phyloP scores from a whole-genome alignment of 2,888 invertebrate species.

The Thumatha senex region DNA sequence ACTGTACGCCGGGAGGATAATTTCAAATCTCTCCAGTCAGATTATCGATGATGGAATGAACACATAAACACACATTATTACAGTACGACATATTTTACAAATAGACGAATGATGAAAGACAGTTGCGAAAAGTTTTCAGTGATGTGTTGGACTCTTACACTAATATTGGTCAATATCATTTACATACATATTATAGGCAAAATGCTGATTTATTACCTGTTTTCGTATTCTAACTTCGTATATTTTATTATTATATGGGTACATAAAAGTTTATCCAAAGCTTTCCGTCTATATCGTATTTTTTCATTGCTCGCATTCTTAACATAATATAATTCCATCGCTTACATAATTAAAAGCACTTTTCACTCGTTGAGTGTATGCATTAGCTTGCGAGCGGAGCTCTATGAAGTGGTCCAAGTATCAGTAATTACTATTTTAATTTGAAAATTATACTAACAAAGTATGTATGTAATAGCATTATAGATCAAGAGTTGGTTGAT shows the following conservation, averaged over 20 bases:
- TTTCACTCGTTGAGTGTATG: neutral
- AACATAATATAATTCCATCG: neutral
- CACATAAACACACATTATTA: no score
- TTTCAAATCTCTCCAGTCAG: no score
- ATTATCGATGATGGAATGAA: no score
- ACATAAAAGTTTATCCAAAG: neutral
- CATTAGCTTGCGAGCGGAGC: neutral
- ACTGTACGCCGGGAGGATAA: no score
- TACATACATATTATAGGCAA: constrained; percentile 3
- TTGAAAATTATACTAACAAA: neutral
- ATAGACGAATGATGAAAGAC: constrained; percentile 1
- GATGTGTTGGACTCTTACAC: constrained; percentile 5
- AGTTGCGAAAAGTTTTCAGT: constrained; percentile 7
- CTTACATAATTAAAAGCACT: neutral
- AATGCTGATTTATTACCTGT: constrained; percentile 3
- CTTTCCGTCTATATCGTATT: neutral
- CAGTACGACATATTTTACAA: no score
- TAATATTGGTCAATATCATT: neutral
- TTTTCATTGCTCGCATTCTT: neutral
- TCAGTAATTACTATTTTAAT: neutral
- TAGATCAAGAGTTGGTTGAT: no score
- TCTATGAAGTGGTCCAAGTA: neutral
- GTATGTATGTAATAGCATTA: no score
- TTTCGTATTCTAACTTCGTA: neutral
- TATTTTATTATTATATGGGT: neutral